phyloP scores from a whole-genome alignment of 2,113 vertebrate genomes.

The Blennius ocellaris region DNA sequence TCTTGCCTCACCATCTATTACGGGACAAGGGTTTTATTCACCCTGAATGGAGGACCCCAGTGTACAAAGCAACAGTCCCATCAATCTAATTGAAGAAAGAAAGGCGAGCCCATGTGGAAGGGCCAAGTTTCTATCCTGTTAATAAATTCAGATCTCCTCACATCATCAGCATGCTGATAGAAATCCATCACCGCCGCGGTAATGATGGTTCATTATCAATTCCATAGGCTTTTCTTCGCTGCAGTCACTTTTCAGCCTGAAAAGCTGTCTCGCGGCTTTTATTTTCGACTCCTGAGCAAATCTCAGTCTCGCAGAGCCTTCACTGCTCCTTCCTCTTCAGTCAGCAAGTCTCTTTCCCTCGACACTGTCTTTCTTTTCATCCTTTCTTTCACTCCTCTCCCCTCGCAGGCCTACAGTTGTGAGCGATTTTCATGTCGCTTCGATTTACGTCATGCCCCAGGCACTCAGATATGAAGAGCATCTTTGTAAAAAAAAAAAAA shows the following conservation, averaged over 20 bases:
- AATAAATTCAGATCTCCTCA: slow-evolving; percentile 37
- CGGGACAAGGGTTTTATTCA: slow-evolving; percentile 24
- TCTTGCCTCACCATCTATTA: slow-evolving; percentile 20
- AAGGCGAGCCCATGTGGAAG: slow-evolving; percentile 8
- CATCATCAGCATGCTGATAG: slow-evolving; percentile 18
- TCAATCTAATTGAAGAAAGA: slow-evolving; percentile 56
- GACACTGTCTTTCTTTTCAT: slow-evolving; percentile 31
- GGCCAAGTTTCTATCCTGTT: slow-evolving; percentile 20
- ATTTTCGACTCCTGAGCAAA: slow-evolving; percentile 2
- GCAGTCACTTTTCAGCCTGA: slow-evolving; percentile 37
- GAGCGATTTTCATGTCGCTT: slow-evolving; percentile 28
- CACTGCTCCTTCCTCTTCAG: slow-evolving; percentile 14
- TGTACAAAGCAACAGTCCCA: slow-evolving; percentile 8
- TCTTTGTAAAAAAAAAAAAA: slow-evolving; percentile 49
- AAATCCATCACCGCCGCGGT: slow-evolving; percentile 27
- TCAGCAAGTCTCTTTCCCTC: slow-evolving; percentile 36
- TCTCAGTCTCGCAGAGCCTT: neutral
- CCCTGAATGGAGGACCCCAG: slow-evolving; percentile 19
- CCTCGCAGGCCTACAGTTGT: slow-evolving; percentile 20
- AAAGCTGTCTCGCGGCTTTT: slow-evolving; percentile 32
- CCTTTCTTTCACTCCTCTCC: slow-evolving; percentile 2
- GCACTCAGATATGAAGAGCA: slow-evolving; percentile 42
- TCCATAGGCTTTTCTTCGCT: slow-evolving; percentile 32
- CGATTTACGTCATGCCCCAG: neutral
- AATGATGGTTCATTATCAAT: slow-evolving; percentile 47